Base-by-base conservation (phyloP, 2,888 invertebrate genomes). In the Luffia ferchaultella region DNA sequence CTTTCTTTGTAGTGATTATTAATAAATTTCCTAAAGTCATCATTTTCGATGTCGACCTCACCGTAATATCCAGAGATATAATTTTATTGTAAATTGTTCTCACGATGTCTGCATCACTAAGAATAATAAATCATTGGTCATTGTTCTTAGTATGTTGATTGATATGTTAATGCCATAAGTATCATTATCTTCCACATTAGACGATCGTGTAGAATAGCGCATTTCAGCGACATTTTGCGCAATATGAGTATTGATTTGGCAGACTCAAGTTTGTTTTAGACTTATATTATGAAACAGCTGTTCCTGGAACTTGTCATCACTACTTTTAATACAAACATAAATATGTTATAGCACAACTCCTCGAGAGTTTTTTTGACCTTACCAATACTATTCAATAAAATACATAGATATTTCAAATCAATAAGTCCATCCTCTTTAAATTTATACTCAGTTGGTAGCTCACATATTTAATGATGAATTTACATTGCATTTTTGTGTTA, bases 201-300 rank as follows among this genome's bases (percentile, higher is more conserved):
- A 62, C 58, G 58, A 64, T 61, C 58, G 55, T 68, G 63, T 65
- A 58, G 61, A 59, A 61, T 70, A 75, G 72, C 76, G 72, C 78
- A 77, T 73, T 77, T 77, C 67, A 63, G 68, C 73, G 73, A 73
- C 76, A 79, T 77, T 82, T 80, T 82, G 80, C 82, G 82, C 82
- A 83, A 70, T 78, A 70, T 70, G 68, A 65, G 73, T 82, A 82
- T 82, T 77, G 82, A 83, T 83, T 79, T 75, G 67, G 63, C 65
- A 68, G 69, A 69, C 68, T 68, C 68, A 73, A 72, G 76, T 65
- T 67, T 76, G 71, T 73, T 77, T 73, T 72, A 66, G 65, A 67
- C 60, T 16, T 40, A 64, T 67, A 67, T 73, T 74, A 70, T 65
- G 76, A 79, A 80, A 82, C 79, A 82, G 79, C 83, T 82, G 82